phyloP scores from a whole-genome alignment of 1,140 invertebrate species.

The Drosophila trapezifrons region DNA sequence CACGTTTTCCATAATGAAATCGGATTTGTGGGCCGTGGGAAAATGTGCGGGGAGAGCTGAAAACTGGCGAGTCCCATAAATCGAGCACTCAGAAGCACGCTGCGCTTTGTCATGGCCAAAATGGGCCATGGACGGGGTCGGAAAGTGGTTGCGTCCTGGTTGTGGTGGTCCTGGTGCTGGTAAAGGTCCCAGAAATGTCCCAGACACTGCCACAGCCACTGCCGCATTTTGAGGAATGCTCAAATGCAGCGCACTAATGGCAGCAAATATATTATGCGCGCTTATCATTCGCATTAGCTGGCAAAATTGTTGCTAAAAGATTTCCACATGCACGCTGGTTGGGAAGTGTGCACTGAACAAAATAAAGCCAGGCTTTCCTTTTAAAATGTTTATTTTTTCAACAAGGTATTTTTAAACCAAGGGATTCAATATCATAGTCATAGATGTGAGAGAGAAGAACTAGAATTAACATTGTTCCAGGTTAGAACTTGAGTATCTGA shows the following conservation, averaged over 20 bases:
- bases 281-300: slow-evolving; percentile 78
- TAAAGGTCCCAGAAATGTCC: slow-evolving; percentile 15
- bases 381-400: not conserved
- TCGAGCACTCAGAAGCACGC: slow-evolving; percentile 58
- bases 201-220: slow-evolving; percentile 4
- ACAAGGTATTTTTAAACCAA: too few relatives aligned
- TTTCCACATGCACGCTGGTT: slow-evolving; percentile 28
- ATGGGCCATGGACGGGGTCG: slow-evolving; percentile 17
- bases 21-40: slow-evolving; percentile 62
- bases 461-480: too few relatives aligned
- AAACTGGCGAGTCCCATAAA: slow-evolving; percentile 43
- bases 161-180: slow-evolving; percentile 1
- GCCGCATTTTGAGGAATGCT: slow-evolving; percentile 55
- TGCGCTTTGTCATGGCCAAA: slow-evolving; percentile 48
- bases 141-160: slow-evolving; percentile 4
- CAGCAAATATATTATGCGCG: slow-evolving; percentile 74
- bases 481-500: too few relatives aligned
- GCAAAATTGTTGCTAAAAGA: slow-evolving; percentile 74
- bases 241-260: slow-evolving; percentile 73
- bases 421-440: too few relatives aligned
- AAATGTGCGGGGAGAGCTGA: slow-evolving; percentile 4
- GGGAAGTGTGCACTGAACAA: not conserved
- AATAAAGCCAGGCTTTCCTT: not conserved
- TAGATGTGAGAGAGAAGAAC: too few relatives aligned
- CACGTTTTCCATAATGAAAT: slow-evolving; percentile 81